These are phyloP conservation scores for Hyla sarda DNA, from an alignment of 2,113 vertebrate species.

Conservation along the genomic window DNA sequence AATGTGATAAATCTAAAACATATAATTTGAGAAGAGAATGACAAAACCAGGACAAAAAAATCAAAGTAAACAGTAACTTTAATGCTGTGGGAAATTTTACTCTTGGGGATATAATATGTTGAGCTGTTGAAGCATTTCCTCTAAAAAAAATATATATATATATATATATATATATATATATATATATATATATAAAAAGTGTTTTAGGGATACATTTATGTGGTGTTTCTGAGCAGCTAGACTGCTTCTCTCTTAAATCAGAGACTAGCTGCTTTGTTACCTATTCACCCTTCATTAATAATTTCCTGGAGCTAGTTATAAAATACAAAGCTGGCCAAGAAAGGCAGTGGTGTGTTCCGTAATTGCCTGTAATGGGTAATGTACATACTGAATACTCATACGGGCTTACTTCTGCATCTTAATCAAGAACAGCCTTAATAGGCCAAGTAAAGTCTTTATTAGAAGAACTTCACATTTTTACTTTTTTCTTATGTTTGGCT, in stretches of 20 bases:
- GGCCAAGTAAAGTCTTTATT: background rate
- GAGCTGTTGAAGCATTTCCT: background rate
- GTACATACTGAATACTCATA: slow-evolving; percentile 45
- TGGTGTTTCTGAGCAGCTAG: slow-evolving; percentile 37
- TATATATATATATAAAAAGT: background rate
- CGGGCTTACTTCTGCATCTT: slow-evolving; percentile 46
- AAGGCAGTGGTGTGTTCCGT: slow-evolving; percentile 30
- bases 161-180: too few relatives aligned
- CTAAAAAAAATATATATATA: too few relatives aligned
- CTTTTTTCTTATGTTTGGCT: background rate
- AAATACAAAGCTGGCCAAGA: slow-evolving; percentile 60
- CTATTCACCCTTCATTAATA: slow-evolving; percentile 64
- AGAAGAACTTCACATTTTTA: background rate
- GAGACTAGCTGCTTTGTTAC: slow-evolving; percentile 59
- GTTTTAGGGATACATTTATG: background rate
- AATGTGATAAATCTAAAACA: background rate
- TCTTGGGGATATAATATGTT: too few relatives aligned
- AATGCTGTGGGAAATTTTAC: too few relatives aligned
- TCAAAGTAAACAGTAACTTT: too few relatives aligned
- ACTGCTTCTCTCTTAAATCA: slow-evolving; percentile 48
- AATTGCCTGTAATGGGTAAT: slow-evolving; percentile 59
- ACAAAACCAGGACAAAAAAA: background rate
- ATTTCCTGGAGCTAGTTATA: slow-evolving; percentile 61
- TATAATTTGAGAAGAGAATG: background rate
- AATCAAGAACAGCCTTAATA: slow-evolving; percentile 44